A percentile compares a stretch with the other conserved stretches of the same genome.
Conservation (phyloP, 2,888 invertebrate species). For the Trisateles emortualis region DNA sequence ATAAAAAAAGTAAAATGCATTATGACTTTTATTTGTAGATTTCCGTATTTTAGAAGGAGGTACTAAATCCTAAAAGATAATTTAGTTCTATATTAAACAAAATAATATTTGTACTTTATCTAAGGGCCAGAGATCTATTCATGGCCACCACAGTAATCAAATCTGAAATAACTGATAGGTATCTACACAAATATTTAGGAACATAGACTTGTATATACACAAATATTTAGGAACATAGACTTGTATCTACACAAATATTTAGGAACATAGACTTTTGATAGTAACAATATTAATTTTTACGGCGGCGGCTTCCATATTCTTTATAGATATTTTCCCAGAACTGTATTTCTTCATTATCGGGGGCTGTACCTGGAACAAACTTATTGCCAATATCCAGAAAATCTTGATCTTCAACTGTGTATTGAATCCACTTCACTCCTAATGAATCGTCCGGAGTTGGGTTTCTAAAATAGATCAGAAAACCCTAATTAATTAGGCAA, state of each 20-base stretch:
- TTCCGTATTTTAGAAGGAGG: no score
- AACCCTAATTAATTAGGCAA: constrained; percentile 31
- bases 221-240: no score
- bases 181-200: no score
- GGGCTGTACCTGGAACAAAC: constrained; percentile 34
- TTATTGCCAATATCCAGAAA: constrained; percentile 57
- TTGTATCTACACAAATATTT: no score
- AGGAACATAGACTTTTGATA: background rate
- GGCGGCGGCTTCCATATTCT: constrained; percentile 46
- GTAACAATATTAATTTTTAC: background rate
- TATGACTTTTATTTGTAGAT: constrained; percentile 43
- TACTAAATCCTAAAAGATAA: no score
- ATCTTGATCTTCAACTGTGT: constrained; percentile 42
- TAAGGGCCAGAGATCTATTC: no score
- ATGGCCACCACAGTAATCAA: no score
- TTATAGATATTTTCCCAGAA: constrained; percentile 56
- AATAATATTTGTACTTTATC: no score
- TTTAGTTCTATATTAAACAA: no score
- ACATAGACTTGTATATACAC: no score
- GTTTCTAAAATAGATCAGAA: constrained; percentile 42
- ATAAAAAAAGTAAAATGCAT: constrained; percentile 71
- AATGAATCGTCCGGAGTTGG: constrained; percentile 52
- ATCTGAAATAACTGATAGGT: no score
- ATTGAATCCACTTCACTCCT: constrained; percentile 48
- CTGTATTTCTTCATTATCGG: constrained; percentile 48